phyloP scores from a whole-genome alignment of 1,140 invertebrate genomes.

The Hyles euphorbiae region DNA sequence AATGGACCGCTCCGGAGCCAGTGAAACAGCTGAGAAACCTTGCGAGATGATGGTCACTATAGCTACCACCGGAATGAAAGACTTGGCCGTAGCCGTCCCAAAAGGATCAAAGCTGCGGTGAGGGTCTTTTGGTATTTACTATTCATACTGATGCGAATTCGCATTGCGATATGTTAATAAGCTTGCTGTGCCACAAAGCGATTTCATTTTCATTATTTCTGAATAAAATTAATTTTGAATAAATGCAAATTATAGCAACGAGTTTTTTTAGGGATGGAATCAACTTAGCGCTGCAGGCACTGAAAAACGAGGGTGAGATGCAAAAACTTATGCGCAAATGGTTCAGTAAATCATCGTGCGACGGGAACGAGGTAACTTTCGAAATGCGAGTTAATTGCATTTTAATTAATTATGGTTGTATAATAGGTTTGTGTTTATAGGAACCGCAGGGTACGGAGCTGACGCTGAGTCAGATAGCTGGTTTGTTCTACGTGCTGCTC shows the following conservation, averaged over 20 bases:
- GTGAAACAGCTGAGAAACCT: slow-evolving; percentile 15
- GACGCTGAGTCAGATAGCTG: slow-evolving; percentile 97
- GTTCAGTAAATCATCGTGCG: slow-evolving; percentile 75
- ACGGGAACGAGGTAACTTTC: slow-evolving; percentile 30
- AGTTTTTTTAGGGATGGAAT: slow-evolving; percentile 85
- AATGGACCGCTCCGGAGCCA: slow-evolving; percentile 14
- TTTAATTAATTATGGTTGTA: not conserved
- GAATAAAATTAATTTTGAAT: not conserved
- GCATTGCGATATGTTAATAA: slow-evolving; percentile 21
- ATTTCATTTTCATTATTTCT: not conserved
- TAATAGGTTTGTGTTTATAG: slow-evolving; percentile 1
- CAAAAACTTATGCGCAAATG: slow-evolving; percentile 93
- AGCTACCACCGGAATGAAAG: slow-evolving; percentile 37
- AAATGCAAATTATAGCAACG: slow-evolving; percentile 15
- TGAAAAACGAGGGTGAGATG: slow-evolving; percentile 95
- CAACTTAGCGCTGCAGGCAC: slow-evolving; percentile 91
- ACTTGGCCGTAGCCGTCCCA: slow-evolving; percentile 56
- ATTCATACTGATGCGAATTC: slow-evolving; percentile 19
- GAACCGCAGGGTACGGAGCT: slow-evolving; percentile 81
- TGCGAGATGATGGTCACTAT: slow-evolving; percentile 41
- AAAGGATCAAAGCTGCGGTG: slow-evolving; percentile 59
- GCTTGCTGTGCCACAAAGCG: slow-evolving; percentile 14
- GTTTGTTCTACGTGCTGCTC: slow-evolving; percentile 98
- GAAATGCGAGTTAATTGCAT: not conserved
- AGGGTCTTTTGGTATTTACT: slow-evolving; percentile 19